Evolutionary conservation across 2,888 invertebrate species (phyloP).

Genomic region (Noctua fimbriata): DNA sequence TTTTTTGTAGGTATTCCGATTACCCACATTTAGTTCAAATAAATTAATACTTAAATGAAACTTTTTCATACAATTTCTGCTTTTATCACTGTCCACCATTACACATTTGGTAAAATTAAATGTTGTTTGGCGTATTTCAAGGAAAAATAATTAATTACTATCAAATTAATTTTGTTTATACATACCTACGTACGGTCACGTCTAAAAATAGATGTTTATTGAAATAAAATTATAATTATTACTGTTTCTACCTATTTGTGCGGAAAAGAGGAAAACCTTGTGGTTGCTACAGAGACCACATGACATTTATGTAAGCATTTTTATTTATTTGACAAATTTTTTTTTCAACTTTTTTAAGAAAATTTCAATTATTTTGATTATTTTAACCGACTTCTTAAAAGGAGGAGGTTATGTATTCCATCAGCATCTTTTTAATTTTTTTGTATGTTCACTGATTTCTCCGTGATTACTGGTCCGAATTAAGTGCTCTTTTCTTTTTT

Average conservation of each 20-base stretch:
- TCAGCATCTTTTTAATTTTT: too few species aligned
- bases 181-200: slow-evolving; percentile 3
- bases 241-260: slow-evolving; percentile 18
- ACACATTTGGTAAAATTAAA: slow-evolving; percentile 23
- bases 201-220: slow-evolving; percentile 45
- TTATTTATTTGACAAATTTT: background rate
- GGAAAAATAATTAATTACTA: slow-evolving; percentile 50
- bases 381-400: too few species aligned
- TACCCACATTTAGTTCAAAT: background rate
- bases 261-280: slow-evolving; percentile 28
- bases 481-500: too few species aligned
- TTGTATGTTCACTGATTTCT: too few species aligned
- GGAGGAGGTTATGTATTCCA: too few species aligned
- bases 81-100: background rate
- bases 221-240: slow-evolving; percentile 28
- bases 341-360: background rate
- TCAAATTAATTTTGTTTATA: slow-evolving; percentile 35
- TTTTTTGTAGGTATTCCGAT: background rate
- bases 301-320: too few species aligned
- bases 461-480: too few species aligned
- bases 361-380: background rate
- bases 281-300: background rate
- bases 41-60: background rate
- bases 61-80: background rate
- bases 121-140: slow-evolving; percentile 14